phyloP scores from a whole-genome alignment of 2,888 invertebrate genomes.

The Amorpha juglandis region DNA sequence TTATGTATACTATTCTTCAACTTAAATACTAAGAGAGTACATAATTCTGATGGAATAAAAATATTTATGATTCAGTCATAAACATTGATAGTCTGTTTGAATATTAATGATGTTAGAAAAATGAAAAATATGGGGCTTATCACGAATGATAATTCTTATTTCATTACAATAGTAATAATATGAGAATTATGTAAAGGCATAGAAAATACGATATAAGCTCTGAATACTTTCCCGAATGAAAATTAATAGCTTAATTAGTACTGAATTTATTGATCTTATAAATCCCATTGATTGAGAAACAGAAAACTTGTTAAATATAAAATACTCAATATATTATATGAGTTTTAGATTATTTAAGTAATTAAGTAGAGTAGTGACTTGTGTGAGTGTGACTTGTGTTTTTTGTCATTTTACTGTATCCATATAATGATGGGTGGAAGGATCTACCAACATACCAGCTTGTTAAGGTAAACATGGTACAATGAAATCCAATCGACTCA shows the following conservation, averaged over 20 bases:
- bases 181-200: not conserved
- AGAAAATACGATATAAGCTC: not conserved
- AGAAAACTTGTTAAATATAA: too few relatives aligned
- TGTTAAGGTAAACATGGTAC: conserved; percentile 85
- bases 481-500: conserved; percentile 65
- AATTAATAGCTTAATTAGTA: not conserved
- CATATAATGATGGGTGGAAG: conserved; percentile 84
- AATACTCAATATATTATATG: not conserved
- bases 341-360: conserved; percentile 34
- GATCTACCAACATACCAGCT: conserved; percentile 87
- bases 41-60: not conserved
- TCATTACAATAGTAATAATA: too few relatives aligned
- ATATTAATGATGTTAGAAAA: not conserved
- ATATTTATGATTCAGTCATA: too few relatives aligned
- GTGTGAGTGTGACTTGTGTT: conserved; percentile 81
- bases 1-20: not conserved
- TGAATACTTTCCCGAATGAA: not conserved
- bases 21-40: not conserved
- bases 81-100: too few relatives aligned
- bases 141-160: too few relatives aligned
- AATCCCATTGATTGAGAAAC: not conserved
- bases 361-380: conserved; percentile 67
- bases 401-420: conserved; percentile 81
- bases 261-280: not conserved
- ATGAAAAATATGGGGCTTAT: not conserved